phyloP scores from a whole-genome alignment of 2,797 vertebrate species.

The Sardinella longiceps region DNA sequence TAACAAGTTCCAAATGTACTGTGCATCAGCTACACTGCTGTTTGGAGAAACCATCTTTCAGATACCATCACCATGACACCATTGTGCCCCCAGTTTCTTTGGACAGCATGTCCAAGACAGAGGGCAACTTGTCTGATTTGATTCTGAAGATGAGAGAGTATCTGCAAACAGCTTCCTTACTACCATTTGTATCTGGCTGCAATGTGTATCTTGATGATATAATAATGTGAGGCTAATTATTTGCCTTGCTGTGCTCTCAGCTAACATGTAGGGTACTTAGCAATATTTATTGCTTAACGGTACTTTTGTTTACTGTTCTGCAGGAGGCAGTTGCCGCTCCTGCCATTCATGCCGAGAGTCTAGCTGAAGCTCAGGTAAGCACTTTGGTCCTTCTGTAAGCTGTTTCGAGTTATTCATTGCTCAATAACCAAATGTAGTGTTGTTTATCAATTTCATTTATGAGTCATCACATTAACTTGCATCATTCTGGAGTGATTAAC shows the following conservation, averaged over 20 bases:
- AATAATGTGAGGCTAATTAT: neutral
- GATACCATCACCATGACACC: constrained; percentile 8
- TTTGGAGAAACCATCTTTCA: constrained; percentile 24
- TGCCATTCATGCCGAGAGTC: constrained; percentile 75
- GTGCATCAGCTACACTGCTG: neutral
- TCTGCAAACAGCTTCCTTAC: neutral
- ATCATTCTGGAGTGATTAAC: neutral
- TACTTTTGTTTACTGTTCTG: constrained; percentile 30
- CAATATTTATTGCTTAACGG: neutral
- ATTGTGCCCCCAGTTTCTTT: neutral
- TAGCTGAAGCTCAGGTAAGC: constrained; percentile 75
- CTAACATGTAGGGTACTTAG: neutral
- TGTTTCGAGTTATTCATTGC: constrained; percentile 25
- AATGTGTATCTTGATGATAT: neutral
- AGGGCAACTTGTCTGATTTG: neutral
- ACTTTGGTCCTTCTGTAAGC: constrained; percentile 47
- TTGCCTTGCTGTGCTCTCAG: neutral
- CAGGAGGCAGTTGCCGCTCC: constrained; percentile 78
- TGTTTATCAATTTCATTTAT: neutral
- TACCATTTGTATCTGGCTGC: neutral
- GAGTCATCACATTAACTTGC: neutral
- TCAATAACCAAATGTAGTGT: neutral
- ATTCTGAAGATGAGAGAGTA: constrained; percentile 4
- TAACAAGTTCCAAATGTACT: neutral
- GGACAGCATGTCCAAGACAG: neutral